Conservation (phyloP, 2,113 vertebrate genomes). For the Chionomys nivalis region DNA sequence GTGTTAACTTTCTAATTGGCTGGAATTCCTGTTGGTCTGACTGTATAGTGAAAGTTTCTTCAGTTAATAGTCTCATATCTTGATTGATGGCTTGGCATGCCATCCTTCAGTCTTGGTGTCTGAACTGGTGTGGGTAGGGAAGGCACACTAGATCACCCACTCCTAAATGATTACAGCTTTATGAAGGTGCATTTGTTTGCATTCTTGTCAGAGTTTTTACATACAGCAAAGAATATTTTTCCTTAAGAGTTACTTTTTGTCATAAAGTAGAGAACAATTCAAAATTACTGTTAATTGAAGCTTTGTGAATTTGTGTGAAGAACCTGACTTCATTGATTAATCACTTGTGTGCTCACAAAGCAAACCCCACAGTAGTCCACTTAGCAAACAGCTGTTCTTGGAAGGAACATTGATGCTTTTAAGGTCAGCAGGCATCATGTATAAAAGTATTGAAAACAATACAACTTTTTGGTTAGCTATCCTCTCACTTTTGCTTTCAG, state of each 20-base stretch:
- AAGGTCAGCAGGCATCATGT: background rate
- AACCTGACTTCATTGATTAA: rapidly evolving
- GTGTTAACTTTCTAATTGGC: no score
- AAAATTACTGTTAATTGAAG: background rate
- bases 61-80: background rate
- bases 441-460: background rate
- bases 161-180: background rate
- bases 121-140: background rate
- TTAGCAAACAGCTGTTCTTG: background rate
- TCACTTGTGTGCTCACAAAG: rapidly evolving
- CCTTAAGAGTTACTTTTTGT: background rate
- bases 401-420: background rate
- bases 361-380: background rate
- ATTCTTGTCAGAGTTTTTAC: background rate
- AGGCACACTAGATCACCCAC: background rate
- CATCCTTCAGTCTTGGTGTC: background rate
- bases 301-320: background rate
- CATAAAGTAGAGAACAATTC: background rate
- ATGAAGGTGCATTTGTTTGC: background rate
- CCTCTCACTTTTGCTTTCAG: background rate
- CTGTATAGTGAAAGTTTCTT: background rate
- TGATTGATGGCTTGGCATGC: background rate
- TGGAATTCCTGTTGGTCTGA: background rate
- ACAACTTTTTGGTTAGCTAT: background rate
- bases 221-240: background rate